These are phyloP conservation scores for Pristionchus japonicus DNA, from an alignment of 2,888 invertebrate genomes.

Conservation along the genomic window DNA sequence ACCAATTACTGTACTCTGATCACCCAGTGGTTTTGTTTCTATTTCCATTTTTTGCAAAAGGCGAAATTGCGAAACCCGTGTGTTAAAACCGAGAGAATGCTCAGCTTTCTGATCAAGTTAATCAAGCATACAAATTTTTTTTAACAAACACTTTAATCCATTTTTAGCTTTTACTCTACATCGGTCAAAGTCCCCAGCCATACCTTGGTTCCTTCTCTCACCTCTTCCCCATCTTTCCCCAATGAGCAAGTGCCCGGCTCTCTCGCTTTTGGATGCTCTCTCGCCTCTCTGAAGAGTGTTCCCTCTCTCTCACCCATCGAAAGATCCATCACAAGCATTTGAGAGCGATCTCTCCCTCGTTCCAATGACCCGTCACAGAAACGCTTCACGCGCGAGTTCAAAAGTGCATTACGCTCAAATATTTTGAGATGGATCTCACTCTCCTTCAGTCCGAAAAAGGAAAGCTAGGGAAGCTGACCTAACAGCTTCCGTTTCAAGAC, in stretches of 20 bases:
- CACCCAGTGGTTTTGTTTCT: background rate
- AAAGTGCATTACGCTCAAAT: background rate
- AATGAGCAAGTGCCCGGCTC: no score
- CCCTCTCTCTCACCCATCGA: background rate
- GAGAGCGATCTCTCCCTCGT: background rate
- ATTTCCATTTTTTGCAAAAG: no score
- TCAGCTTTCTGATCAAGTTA: no score
- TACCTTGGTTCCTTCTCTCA: background rate
- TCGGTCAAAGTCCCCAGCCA: background rate
- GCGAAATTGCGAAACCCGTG: no score
- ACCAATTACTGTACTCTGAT: background rate
- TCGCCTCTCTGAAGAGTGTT: no score
- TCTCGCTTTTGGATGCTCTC: no score
- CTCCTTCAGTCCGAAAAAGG: background rate
- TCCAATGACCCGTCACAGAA: background rate
- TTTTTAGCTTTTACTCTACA: background rate
- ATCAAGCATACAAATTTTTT: no score
- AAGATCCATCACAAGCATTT: conserved; percentile 18
- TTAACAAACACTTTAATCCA: background rate
- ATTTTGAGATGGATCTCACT: background rate
- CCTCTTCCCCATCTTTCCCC: background rate
- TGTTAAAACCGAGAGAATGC: no score
- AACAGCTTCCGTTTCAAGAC: background rate
- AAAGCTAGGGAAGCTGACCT: background rate
- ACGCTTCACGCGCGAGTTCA: no score